A percentile compares a stretch with the other conserved stretches of the same genome.
Evolutionary conservation across 1,140 invertebrate genomes (phyloP).

Genomic region (Drosophila suzukii): DNA sequence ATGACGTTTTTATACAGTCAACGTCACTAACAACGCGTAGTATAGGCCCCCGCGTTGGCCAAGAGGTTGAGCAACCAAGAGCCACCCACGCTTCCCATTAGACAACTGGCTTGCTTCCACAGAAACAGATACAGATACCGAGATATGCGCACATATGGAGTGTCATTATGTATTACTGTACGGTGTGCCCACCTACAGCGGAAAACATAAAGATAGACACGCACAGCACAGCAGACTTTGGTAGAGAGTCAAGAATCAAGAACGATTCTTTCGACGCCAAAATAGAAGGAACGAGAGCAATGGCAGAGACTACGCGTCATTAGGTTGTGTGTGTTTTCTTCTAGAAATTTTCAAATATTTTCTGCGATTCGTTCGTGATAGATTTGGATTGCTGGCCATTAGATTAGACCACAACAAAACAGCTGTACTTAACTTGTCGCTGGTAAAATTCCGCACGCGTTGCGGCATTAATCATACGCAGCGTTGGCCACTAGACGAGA

Average conservation of each 20-base stretch:
- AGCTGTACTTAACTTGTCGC: conserved; percentile 32
- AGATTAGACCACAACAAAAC: conserved; percentile 63
- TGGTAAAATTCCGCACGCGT: conserved; percentile 53
- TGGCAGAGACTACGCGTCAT: conserved; percentile 6
- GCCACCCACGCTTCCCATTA: conserved; percentile 53
- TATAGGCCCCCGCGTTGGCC: conserved; percentile 34
- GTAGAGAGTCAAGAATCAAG: conserved; percentile 17
- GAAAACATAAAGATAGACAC: conserved; percentile 17
- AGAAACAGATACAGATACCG: conserved; percentile 3
- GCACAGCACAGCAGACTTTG: conserved; percentile 10
- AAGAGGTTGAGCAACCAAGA: conserved; percentile 60
- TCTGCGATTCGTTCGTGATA: conserved; percentile 50
- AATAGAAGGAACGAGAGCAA: conserved; percentile 10
- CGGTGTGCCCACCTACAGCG: conserved; percentile 45
- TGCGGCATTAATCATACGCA: conserved; percentile 65
- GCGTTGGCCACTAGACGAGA: conserved; percentile 25
- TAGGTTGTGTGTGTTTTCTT: conserved; percentile 48
- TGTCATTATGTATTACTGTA: conserved; percentile 30
- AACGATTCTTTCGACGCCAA: conserved; percentile 3
- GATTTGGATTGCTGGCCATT: conserved; percentile 42
- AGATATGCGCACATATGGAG: conserved; percentile 22
- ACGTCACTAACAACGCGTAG: conserved; percentile 49
- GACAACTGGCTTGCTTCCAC: conserved; percentile 40
- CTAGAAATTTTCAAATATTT: conserved; percentile 75
- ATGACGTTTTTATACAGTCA: conserved; percentile 31